phyloP scores from a whole-genome alignment of 2,888 invertebrate genomes.

The Chrysopilus asiliformis region DNA sequence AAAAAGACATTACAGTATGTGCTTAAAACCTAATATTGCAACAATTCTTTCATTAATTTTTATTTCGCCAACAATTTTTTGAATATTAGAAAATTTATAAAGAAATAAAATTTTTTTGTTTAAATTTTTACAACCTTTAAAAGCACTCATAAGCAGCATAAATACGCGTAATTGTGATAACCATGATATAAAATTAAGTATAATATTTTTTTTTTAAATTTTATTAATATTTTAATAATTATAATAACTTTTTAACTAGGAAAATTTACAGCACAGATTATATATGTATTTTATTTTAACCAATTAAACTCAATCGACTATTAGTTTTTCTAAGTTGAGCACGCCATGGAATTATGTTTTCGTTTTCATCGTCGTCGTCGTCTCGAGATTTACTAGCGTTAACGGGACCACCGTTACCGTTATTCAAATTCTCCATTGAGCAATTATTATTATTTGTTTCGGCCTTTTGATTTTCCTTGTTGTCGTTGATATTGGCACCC shows the following conservation, averaged over 20 bases:
- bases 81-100: no score
- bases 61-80: neutral
- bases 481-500: constrained; percentile 24
- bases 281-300: no score
- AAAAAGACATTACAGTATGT: no score
- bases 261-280: no score
- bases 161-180: neutral
- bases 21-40: constrained; percentile 8
- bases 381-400: constrained; percentile 27
- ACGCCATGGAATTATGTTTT: constrained; percentile 77
- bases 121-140: neutral
- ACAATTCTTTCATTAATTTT: constrained; percentile 4
- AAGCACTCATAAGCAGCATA: neutral
- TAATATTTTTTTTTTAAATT: neutral
- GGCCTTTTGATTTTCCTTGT: constrained; percentile 20
- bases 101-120: no score
- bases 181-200: neutral
- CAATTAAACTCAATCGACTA: constrained; percentile 73
- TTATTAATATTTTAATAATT: constrained; percentile 2
- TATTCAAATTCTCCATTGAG: constrained; percentile 14
- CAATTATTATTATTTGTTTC: constrained; percentile 17
- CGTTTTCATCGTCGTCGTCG: constrained; percentile 44
- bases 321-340: constrained; percentile 81
- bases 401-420: constrained; percentile 7
- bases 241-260: constrained; percentile 1